Percentiles rank a stretch among this genome's conserved stretches.
These are phyloP conservation scores for Pangasius mekongensis DNA, from an alignment of 2,797 vertebrate species.

Conservation along the genomic window DNA sequence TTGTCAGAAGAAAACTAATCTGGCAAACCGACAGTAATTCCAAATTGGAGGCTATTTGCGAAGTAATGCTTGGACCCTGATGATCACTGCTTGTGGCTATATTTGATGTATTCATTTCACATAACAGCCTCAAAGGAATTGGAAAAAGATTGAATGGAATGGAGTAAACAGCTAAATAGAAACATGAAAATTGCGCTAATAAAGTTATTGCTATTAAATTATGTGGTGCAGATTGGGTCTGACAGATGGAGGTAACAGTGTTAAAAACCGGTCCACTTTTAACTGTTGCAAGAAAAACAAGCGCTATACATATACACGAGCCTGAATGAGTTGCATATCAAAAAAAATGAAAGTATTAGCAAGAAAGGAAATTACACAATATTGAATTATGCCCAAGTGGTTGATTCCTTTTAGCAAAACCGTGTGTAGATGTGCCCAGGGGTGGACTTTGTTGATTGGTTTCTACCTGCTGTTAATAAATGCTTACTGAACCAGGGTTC, in stretches of 20 bases:
- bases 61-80: constrained; percentile 9
- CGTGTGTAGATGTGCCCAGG: neutral
- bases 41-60: constrained; percentile 22
- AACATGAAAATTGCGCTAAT: constrained; percentile 18
- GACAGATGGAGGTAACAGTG: neutral
- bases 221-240: neutral
- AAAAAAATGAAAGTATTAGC: neutral
- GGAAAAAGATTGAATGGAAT: constrained; percentile 11
- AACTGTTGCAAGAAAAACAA: neutral
- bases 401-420: constrained; percentile 5
- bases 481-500: neutral
- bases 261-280: neutral
- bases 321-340: neutral
- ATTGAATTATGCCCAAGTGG: neutral
- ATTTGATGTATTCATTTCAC: constrained; percentile 27
- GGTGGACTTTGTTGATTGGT: neutral
- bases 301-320: neutral
- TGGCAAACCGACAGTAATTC: constrained; percentile 6
- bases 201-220: constrained; percentile 12
- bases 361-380: neutral
- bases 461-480: constrained; percentile 20
- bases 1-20: neutral
- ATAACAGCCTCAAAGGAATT: neutral
- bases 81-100: constrained; percentile 14
- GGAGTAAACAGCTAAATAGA: constrained; percentile 18